Percentiles rank a stretch among this genome's conserved stretches.
Conservation (phyloP, 2,888 invertebrate species). For the Drosophila ustulata region DNA sequence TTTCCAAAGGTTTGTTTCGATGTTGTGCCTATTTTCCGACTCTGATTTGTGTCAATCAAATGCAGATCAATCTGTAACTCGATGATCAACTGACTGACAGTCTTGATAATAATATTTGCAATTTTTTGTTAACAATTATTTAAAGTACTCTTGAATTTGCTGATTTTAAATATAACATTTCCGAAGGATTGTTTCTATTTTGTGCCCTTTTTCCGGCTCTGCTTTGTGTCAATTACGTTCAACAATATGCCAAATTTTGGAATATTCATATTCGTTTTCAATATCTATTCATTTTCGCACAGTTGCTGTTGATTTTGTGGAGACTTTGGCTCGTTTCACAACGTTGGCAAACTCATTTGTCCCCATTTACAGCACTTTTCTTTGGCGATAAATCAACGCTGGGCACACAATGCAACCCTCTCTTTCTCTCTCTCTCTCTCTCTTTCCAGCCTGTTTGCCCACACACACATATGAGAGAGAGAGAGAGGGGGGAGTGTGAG, state of each 20-base stretch:
- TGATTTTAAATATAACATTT: too few relatives aligned
- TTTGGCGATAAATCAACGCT: constrained; percentile 45
- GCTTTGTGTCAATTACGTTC: too few relatives aligned
- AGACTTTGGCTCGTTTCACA: neutral
- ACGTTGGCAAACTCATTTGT: constrained; percentile 35
- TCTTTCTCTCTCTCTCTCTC: neutral
- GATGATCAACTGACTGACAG: too few relatives aligned
- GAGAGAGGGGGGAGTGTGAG: neutral
- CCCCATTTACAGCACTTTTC: constrained; percentile 45
- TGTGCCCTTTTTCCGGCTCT: too few relatives aligned
- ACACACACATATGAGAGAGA: neutral
- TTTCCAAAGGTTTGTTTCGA: too few relatives aligned
- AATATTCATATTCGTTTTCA: neutral
- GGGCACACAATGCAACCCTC: constrained; percentile 7
- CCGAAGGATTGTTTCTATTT: too few relatives aligned
- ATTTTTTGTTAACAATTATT: too few relatives aligned
- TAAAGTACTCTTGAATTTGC: too few relatives aligned
- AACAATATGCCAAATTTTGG: neutral
- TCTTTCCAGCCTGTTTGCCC: neutral
- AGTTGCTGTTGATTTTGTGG: neutral
- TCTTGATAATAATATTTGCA: too few relatives aligned
- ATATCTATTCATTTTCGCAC: neutral
- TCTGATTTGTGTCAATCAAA: too few relatives aligned
- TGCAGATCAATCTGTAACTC: too few relatives aligned
- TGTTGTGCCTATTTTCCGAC: too few relatives aligned